These are phyloP conservation scores for Perognathus longimembris DNA, from an alignment of 2,113 vertebrate genomes.

Conservation along the genomic window DNA sequence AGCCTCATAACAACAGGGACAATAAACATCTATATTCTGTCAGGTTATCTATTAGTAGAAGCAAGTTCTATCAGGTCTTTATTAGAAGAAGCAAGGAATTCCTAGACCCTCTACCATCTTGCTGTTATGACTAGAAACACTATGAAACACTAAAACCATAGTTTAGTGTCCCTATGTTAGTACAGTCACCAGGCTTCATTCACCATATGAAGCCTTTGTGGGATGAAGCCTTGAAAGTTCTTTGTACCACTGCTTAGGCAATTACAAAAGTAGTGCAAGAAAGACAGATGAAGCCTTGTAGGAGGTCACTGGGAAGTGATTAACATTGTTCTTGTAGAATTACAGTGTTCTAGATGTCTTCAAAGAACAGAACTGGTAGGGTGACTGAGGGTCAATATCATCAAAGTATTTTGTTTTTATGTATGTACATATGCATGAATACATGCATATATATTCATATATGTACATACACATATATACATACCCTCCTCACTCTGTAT, in stretches of 20 bases:
- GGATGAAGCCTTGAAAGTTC: too few species aligned
- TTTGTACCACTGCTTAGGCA: too few species aligned
- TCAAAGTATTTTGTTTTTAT: too few species aligned
- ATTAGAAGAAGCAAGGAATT: background rate
- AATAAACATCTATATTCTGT: background rate
- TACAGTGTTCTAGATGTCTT: background rate
- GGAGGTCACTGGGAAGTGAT: background rate
- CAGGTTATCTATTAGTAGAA: background rate
- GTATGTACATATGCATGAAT: too few species aligned
- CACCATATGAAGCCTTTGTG: too few species aligned
- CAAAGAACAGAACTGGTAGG: background rate
- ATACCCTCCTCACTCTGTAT: too few species aligned
- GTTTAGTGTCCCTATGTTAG: background rate
- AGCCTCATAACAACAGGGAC: too few species aligned
- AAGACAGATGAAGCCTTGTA: background rate
- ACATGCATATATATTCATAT: too few species aligned
- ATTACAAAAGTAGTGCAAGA: too few species aligned
- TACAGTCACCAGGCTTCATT: background rate
- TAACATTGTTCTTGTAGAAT: background rate
- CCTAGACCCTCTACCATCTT: background rate
- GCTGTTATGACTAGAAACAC: background rate
- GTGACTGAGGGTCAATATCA: too few species aligned
- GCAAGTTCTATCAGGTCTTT: background rate
- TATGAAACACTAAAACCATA: too few species aligned
- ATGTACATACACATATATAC: too few species aligned